phyloP scores from a whole-genome alignment of 2,797 vertebrate species.

The Leptoclinus maculatus region DNA sequence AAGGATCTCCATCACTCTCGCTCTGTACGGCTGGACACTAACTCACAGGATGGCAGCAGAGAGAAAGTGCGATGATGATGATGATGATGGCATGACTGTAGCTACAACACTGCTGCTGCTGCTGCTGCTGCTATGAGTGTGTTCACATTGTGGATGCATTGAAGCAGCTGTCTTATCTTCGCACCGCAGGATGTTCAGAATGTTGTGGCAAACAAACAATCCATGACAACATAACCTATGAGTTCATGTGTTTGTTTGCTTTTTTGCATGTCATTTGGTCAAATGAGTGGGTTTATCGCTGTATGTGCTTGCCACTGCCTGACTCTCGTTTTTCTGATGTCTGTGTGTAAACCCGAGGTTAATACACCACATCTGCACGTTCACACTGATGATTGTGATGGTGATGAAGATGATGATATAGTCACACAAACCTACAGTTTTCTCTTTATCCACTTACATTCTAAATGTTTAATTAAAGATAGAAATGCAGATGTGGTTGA shows the following conservation, averaged over 20 bases:
- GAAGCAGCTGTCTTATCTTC: constrained; percentile 57
- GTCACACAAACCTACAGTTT: neutral
- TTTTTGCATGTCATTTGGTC: constrained; percentile 6
- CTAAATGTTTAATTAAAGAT: neutral
- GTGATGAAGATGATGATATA: neutral
- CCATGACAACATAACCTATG: neutral
- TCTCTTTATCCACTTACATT: neutral
- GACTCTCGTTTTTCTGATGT: neutral
- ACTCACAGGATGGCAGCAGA: constrained; percentile 47
- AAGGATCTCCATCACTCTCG: constrained; percentile 45
- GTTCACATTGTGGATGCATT: constrained; percentile 14
- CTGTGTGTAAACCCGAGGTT: neutral
- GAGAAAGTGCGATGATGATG: constrained; percentile 24
- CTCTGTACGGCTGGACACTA: constrained; percentile 31
- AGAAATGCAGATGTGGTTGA: constrained; percentile 6
- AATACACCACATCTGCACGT: neutral
- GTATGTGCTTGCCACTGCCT: neutral
- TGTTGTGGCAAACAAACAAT: constrained; percentile 28
- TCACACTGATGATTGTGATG: neutral
- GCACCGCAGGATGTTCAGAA: constrained; percentile 30
- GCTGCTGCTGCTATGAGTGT: constrained; percentile 24
- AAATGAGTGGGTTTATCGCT: neutral
- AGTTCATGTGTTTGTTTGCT: constrained; percentile 1
- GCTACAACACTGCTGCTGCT: constrained; percentile 19
- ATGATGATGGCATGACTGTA: constrained; percentile 17